phyloP scores from a whole-genome alignment of 2,888 invertebrate species.

The Chrysolina americana region DNA sequence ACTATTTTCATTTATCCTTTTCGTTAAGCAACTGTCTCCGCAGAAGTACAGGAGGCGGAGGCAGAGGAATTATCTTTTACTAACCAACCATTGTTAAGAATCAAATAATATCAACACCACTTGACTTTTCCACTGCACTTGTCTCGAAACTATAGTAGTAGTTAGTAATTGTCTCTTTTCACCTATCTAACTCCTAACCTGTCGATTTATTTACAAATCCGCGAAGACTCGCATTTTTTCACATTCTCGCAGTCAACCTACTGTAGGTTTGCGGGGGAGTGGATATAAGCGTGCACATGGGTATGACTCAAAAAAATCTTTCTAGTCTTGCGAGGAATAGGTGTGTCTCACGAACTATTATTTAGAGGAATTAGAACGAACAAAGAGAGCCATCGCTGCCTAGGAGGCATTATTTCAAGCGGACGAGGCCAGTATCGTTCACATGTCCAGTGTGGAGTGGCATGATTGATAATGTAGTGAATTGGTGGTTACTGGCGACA shows the following conservation, averaged over 20 bases:
- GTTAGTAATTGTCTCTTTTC: too few relatives aligned
- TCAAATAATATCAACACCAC: too few relatives aligned
- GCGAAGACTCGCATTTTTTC: slow-evolving; percentile 2
- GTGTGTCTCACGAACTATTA: slow-evolving; percentile 9
- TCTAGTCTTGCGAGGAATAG: background rate
- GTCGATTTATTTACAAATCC: background rate
- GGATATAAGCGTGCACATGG: background rate
- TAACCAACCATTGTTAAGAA: too few relatives aligned
- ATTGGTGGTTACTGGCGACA: too few relatives aligned
- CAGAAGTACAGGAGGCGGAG: too few relatives aligned
- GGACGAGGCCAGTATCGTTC: background rate
- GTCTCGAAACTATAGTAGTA: too few relatives aligned
- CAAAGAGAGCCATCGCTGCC: background rate
- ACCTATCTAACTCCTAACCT: background rate
- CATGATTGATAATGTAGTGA: background rate
- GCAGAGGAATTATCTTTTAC: too few relatives aligned
- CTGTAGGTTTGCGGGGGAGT: background rate
- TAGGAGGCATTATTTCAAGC: background rate
- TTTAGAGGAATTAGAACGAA: slow-evolving; percentile 3
- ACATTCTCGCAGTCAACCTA: background rate
- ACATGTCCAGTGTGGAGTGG: background rate
- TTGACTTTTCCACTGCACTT: too few relatives aligned
- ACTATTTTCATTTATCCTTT: too few relatives aligned
- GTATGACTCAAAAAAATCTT: background rate
- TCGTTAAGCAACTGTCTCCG: too few relatives aligned